These are phyloP conservation scores for Ailurus styani DNA, from an alignment of 2,113 vertebrate genomes.

Conservation along the genomic window DNA sequence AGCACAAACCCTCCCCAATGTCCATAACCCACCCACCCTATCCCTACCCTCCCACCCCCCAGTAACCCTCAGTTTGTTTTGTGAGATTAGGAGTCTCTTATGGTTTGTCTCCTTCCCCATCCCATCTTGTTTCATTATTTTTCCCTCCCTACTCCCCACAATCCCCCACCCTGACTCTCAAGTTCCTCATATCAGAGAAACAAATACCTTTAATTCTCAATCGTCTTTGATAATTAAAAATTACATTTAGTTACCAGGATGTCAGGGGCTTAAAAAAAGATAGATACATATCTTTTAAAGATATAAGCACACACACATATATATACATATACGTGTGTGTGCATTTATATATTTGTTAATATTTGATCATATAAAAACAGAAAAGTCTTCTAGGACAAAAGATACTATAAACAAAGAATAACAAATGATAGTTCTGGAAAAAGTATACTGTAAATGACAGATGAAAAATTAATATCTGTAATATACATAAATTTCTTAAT, in stretches of 20 bases:
- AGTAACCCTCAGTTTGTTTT: too few species aligned
- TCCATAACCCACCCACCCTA: too few species aligned
- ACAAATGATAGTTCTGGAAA: not conserved
- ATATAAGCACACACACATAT: not conserved
- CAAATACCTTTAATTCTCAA: not conserved
- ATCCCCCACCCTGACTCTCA: too few species aligned
- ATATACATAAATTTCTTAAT: not conserved
- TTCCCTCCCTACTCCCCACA: too few species aligned
- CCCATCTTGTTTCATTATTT: too few species aligned
- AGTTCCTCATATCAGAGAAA: too few species aligned
- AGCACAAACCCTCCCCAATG: too few species aligned
- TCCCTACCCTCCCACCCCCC: too few species aligned
- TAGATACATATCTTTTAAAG: not conserved
- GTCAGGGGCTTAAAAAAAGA: constrained; percentile 4
- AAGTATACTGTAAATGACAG: not conserved
- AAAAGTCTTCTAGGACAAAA: not conserved
- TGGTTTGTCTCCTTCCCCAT: too few species aligned
- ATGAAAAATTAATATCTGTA: not conserved
- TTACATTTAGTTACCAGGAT: not conserved
- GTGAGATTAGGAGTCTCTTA: too few species aligned
- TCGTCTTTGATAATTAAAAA: not conserved
- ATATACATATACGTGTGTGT: not conserved
- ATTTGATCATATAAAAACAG: not conserved
- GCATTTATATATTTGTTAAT: not conserved
- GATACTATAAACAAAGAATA: not conserved